Conservation (phyloP, 2,888 invertebrate species). For the Halocaridina rubra region DNA sequence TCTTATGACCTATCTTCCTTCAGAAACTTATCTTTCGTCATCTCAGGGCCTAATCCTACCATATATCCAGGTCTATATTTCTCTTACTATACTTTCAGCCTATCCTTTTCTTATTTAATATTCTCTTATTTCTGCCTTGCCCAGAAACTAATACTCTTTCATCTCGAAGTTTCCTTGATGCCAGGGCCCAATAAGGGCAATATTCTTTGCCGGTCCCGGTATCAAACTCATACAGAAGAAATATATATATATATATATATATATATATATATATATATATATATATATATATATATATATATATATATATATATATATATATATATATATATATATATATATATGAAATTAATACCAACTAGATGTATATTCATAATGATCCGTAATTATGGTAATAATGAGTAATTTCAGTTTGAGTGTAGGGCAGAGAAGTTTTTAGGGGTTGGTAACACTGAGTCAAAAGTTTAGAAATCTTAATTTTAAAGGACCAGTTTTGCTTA, state of each 20-base stretch:
- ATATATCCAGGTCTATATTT: no score
- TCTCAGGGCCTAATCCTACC: no score
- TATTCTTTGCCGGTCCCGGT: no score
- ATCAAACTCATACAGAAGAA: no score
- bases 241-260: no score
- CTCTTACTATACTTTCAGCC: no score
- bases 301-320: not conserved
- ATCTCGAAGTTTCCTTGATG: conserved; percentile 89
- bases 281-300: not conserved
- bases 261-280: not conserved
- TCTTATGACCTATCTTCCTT: not conserved
- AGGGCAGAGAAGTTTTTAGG: no score
- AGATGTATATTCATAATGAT: not conserved
- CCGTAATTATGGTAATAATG: not conserved
- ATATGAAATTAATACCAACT: not conserved
- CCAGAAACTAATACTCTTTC: conserved; percentile 87
- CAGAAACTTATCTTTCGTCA: conserved; percentile 76
- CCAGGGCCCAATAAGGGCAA: not conserved
- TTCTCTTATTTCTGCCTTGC: no score
- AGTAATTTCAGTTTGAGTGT: no score
- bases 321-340: not conserved
- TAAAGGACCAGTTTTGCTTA: not conserved
- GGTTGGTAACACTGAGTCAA: no score
- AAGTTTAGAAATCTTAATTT: not conserved
- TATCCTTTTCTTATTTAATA: no score